Conservation (phyloP, 2,888 invertebrate genomes). For the Sicus ferrugineus region DNA sequence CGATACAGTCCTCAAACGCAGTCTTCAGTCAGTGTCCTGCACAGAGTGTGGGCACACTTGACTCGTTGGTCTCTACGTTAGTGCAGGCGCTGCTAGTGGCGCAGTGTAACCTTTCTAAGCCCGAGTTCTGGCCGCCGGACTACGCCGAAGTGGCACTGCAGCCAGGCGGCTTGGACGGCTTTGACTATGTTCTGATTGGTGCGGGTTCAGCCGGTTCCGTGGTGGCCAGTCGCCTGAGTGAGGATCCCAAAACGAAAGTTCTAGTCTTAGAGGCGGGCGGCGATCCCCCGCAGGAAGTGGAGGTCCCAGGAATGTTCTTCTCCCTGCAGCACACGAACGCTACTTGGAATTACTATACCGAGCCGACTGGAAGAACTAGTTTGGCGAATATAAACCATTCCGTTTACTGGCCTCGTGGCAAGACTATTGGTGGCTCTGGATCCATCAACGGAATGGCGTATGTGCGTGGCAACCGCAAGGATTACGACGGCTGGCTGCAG, state of each 20-base stretch:
- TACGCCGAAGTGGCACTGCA: slow-evolving; percentile 37
- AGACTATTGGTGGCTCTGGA: slow-evolving; percentile 74
- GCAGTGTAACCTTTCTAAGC: slow-evolving; percentile 67
- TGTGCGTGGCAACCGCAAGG: slow-evolving; percentile 70
- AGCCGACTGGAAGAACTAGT: slow-evolving; percentile 49
- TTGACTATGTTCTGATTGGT: slow-evolving; percentile 68
- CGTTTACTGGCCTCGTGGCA: slow-evolving; percentile 70
- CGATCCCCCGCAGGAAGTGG: slow-evolving; percentile 62
- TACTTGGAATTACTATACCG: slow-evolving; percentile 54
- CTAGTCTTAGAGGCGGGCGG: slow-evolving; percentile 67
- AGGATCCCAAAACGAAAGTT: slow-evolving; percentile 47
- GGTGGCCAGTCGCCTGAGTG: slow-evolving; percentile 49
- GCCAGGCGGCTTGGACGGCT: slow-evolving; percentile 48
- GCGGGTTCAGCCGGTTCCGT: slow-evolving; percentile 65
- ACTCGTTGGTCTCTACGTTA: slow-evolving; percentile 67
- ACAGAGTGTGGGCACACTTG: slow-evolving; percentile 46
- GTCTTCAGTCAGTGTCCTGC: slow-evolving; percentile 42
- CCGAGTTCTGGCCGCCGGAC: slow-evolving; percentile 68
- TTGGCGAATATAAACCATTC: slow-evolving; percentile 48
- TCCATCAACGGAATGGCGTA: slow-evolving; percentile 74
- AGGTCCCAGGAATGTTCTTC: slow-evolving; percentile 52
- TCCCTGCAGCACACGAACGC: slow-evolving; percentile 48
- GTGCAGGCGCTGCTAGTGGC: slow-evolving; percentile 68
- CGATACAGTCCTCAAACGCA: slow-evolving; percentile 1
- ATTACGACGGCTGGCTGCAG: slow-evolving; percentile 72